These are phyloP conservation scores for Chaetura pelagica DNA, from an alignment of 2,113 vertebrate species.

Conservation along the genomic window DNA sequence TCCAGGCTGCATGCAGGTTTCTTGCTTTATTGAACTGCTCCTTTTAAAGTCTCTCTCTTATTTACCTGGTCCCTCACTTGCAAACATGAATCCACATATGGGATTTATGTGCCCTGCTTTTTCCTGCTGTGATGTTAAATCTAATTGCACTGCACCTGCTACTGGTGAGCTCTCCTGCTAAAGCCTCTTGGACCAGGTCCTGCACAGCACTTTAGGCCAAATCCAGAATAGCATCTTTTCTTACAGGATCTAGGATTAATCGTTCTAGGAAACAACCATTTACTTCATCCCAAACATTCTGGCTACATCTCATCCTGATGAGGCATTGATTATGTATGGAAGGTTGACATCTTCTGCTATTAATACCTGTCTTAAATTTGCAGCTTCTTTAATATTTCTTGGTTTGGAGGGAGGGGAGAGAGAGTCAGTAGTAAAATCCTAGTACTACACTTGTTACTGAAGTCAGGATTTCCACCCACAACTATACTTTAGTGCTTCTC, in stretches of 20 bases:
- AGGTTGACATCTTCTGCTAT: constrained; percentile 43
- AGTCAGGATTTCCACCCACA: constrained; percentile 20
- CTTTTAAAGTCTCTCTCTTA: background rate
- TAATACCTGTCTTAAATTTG: constrained; percentile 42
- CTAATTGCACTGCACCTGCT: background rate
- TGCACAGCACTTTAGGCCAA: background rate
- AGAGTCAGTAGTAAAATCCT: constrained; percentile 7
- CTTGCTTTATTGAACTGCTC: background rate
- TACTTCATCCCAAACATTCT: constrained; percentile 9
- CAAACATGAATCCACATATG: background rate
- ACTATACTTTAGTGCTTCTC: background rate
- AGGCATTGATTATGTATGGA: background rate
- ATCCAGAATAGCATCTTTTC: constrained; percentile 35
- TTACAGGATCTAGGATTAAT: constrained; percentile 6
- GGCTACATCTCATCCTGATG: background rate
- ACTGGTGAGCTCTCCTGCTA: background rate
- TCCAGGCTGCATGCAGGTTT: background rate
- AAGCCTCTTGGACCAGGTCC: background rate
- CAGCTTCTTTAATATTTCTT: constrained; percentile 48
- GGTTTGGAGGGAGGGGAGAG: background rate
- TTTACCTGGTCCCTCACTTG: background rate
- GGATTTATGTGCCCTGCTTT: background rate
- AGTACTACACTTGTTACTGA: constrained; percentile 24
- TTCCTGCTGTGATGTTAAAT: background rate
- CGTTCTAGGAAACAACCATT: constrained; percentile 24